Percentiles rank a stretch among this genome's conserved stretches.
phyloP scores from a whole-genome alignment of 2,888 invertebrate species.

The Dilophus febrilis region DNA sequence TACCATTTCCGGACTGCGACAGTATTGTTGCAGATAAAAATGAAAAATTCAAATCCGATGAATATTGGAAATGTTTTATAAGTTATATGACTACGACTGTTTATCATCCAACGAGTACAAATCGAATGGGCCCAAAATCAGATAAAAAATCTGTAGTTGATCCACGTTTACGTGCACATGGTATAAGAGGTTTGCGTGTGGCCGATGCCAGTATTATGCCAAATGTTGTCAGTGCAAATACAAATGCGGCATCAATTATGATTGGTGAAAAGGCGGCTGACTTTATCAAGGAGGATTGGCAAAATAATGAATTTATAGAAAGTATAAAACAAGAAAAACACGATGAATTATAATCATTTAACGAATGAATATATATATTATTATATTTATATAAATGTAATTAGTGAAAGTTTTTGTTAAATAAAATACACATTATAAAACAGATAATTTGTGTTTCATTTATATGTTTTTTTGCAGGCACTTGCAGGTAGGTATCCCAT shows the following conservation, averaged over 20 bases:
- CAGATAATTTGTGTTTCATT: too few species aligned
- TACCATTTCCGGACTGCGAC: slow-evolving; percentile 18
- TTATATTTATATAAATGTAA: background rate
- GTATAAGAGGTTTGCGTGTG: slow-evolving; percentile 44
- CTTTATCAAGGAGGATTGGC: slow-evolving; percentile 21
- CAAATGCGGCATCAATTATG: slow-evolving; percentile 73
- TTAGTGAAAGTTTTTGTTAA: slow-evolving; percentile 25
- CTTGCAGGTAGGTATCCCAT: too few species aligned
- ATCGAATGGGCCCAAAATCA: slow-evolving; percentile 47
- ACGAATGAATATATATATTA: too few species aligned
- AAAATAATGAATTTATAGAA: background rate
- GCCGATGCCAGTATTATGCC: slow-evolving; percentile 70
- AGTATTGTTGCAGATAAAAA: slow-evolving; percentile 7
- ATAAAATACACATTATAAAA: slow-evolving; percentile 1
- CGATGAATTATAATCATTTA: slow-evolving; percentile 1
- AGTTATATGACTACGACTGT: slow-evolving; percentile 48
- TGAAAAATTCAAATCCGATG: slow-evolving; percentile 15
- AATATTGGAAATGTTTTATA: slow-evolving; percentile 50
- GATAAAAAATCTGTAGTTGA: slow-evolving; percentile 50
- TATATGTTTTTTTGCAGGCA: too few species aligned
- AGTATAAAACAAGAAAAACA: background rate
- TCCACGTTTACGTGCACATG: slow-evolving; percentile 43
- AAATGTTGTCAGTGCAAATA: slow-evolving; percentile 55
- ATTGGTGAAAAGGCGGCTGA: slow-evolving; percentile 70
- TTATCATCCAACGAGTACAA: slow-evolving; percentile 51